phyloP scores from a whole-genome alignment of 53 echinoderm and acorn worm species.

The Luidia sarsii region DNA sequence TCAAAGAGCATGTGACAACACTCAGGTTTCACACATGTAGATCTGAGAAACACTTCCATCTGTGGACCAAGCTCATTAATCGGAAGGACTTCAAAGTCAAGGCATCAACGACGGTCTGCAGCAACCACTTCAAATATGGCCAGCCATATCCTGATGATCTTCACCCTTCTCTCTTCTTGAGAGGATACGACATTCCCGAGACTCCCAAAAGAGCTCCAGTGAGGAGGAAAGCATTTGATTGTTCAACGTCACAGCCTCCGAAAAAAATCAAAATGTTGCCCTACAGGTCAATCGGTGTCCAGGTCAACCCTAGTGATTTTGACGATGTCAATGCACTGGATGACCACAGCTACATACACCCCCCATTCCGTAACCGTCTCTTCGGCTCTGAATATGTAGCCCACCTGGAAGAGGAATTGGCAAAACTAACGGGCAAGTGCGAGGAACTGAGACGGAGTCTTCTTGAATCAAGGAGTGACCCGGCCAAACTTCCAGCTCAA shows the following conservation, averaged over 20 bases:
- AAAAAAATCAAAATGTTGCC: slow-evolving; percentile 5
- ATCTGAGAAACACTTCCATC: slow-evolving; percentile 3
- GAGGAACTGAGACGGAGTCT: neutral
- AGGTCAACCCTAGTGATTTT: slow-evolving; percentile 15
- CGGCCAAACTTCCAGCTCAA: slow-evolving; percentile 15
- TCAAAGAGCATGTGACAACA: slow-evolving; percentile 1
- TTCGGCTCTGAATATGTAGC: slow-evolving; percentile 19
- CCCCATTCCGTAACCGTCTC: neutral
- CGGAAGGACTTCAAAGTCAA: slow-evolving; percentile 1
- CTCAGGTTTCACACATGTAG: slow-evolving; percentile 9
- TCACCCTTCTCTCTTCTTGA: slow-evolving; percentile 42
- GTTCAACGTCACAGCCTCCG: slow-evolving; percentile 24
- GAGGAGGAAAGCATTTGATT: slow-evolving; percentile 2
- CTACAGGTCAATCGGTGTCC: slow-evolving; percentile 34
- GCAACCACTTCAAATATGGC: slow-evolving; percentile 57
- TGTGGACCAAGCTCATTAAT: slow-evolving; percentile 9
- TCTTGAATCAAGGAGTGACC: slow-evolving; percentile 7
- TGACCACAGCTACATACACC: slow-evolving; percentile 32
- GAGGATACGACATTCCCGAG: slow-evolving; percentile 24
- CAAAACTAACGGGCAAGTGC: neutral
- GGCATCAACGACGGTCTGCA: slow-evolving; percentile 46
- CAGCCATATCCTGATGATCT: slow-evolving; percentile 44
- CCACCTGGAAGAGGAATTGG: slow-evolving; percentile 43
- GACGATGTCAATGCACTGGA: slow-evolving; percentile 3
- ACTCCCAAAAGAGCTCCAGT: slow-evolving; percentile 45